Conservation (phyloP, 1,140 invertebrate species). For the Ptiloglossa arizonensis region DNA sequence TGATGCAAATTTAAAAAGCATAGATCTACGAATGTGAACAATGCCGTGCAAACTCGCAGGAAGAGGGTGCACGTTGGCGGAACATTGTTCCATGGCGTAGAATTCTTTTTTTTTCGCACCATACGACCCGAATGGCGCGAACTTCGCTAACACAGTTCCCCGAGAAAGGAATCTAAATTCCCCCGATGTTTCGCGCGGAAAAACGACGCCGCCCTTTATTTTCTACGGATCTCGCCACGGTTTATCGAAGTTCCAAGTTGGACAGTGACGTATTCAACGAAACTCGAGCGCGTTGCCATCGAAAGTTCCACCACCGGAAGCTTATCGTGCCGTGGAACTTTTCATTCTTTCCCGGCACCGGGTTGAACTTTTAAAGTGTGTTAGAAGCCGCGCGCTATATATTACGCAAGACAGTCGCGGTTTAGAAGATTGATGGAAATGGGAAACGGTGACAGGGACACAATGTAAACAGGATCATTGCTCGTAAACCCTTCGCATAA, state of each 20-base stretch:
- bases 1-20: too few species aligned
- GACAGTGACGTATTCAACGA: slow-evolving; percentile 49
- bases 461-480: slow-evolving; percentile 27
- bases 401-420: slow-evolving; percentile 10
- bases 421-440: slow-evolving; percentile 33
- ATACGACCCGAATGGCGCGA: background rate
- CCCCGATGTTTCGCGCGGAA: background rate
- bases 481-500: slow-evolving; percentile 5
- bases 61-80: too few species aligned
- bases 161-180: background rate
- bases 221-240: slow-evolving; percentile 10
- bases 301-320: slow-evolving; percentile 14
- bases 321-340: slow-evolving; percentile 34
- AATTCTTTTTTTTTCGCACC: too few species aligned
- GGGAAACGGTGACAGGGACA: background rate
- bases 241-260: slow-evolving; percentile 47
- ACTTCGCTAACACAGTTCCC: background rate
- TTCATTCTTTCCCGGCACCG: slow-evolving; percentile 23
- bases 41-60: too few species aligned
- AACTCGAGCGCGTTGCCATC: slow-evolving; percentile 19
- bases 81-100: too few species aligned
- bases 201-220: slow-evolving; percentile 7
- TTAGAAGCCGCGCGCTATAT: slow-evolving; percentile 19
- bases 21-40: too few species aligned
- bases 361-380: slow-evolving; percentile 33